Conservation (phyloP, 2,888 invertebrate species). For the Endomychus coccineus region DNA sequence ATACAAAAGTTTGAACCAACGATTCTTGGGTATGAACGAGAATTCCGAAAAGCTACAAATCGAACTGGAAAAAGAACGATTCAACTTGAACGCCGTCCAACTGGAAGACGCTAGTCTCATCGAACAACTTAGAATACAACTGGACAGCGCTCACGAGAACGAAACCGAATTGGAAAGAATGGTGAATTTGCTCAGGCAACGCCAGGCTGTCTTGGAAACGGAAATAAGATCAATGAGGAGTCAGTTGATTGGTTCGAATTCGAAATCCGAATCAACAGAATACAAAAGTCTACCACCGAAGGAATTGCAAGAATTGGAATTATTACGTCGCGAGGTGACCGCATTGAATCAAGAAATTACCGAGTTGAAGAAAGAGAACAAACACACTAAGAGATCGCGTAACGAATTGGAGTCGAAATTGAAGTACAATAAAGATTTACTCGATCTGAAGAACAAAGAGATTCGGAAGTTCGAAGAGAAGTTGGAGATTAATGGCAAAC, state of each 20-base stretch:
- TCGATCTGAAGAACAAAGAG: conserved; percentile 25
- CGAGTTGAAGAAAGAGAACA: conserved; percentile 25
- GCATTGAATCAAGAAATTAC: conserved; percentile 25
- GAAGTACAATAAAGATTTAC: conserved; percentile 32
- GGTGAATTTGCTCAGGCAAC: conserved; percentile 49
- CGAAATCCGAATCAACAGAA: conserved; percentile 34
- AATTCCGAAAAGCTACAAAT: conserved; percentile 41
- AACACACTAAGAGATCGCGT: conserved; percentile 26
- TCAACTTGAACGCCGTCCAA: conserved; percentile 49
- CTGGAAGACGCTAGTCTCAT: conserved; percentile 61
- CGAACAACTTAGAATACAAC: conserved; percentile 54
- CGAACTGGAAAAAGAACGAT: conserved; percentile 52
- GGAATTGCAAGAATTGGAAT: conserved; percentile 27
- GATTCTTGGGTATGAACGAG: conserved; percentile 26
- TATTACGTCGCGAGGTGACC: conserved; percentile 26
- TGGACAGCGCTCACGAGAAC: conserved; percentile 57
- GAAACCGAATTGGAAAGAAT: conserved; percentile 57
- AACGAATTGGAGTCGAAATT: conserved; percentile 29
- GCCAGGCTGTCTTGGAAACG: conserved; percentile 37
- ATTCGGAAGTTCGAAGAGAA: conserved; percentile 19
- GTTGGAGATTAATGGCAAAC: conserved; percentile 23
- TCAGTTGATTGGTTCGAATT: conserved; percentile 18
- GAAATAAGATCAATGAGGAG: conserved; percentile 31
- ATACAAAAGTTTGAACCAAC: conserved; percentile 30
- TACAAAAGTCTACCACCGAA: conserved; percentile 33